Evolutionary conservation across 2,797 vertebrate species (phyloP).

Genomic region (Anabas testudineus): DNA sequence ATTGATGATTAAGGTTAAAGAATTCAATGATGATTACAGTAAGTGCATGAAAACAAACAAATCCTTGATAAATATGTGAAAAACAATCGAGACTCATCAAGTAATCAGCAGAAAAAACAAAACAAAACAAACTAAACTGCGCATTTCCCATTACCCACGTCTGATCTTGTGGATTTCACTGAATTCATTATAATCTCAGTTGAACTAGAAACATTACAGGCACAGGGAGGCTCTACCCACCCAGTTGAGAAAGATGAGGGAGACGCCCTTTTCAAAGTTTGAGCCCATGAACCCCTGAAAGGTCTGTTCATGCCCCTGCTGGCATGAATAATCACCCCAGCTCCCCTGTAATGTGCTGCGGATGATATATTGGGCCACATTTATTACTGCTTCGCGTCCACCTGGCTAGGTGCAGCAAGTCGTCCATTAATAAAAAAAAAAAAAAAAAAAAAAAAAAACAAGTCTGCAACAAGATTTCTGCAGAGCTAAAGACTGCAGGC

Average conservation of each 20-base stretch:
- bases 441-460: slow-evolving; percentile 53
- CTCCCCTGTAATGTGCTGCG: slow-evolving; percentile 81
- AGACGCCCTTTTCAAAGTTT: slow-evolving; percentile 84
- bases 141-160: slow-evolving; percentile 25
- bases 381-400: slow-evolving; percentile 84
- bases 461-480: slow-evolving; percentile 63
- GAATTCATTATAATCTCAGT: slow-evolving; percentile 33
- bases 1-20: slow-evolving; percentile 73
- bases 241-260: slow-evolving; percentile 75
- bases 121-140: neutral
- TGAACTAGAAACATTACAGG: slow-evolving; percentile 34
- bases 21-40: slow-evolving; percentile 61
- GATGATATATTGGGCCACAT: slow-evolving; percentile 85
- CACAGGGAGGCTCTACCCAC: slow-evolving; percentile 52
- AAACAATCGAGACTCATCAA: slow-evolving; percentile 58
- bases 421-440: slow-evolving; percentile 77
- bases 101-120: slow-evolving; percentile 43
- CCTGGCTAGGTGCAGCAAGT: slow-evolving; percentile 81
- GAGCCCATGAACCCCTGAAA: slow-evolving; percentile 82
- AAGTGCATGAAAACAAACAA: slow-evolving; percentile 66
- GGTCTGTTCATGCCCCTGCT: slow-evolving; percentile 83
- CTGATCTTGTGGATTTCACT: slow-evolving; percentile 18
- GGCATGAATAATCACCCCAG: slow-evolving; percentile 84
- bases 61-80: slow-evolving; percentile 50
- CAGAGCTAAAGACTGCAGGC: slow-evolving; percentile 62